phyloP scores from a whole-genome alignment of 2,797 vertebrate genomes.

The Acestrorhynchus altus region DNA sequence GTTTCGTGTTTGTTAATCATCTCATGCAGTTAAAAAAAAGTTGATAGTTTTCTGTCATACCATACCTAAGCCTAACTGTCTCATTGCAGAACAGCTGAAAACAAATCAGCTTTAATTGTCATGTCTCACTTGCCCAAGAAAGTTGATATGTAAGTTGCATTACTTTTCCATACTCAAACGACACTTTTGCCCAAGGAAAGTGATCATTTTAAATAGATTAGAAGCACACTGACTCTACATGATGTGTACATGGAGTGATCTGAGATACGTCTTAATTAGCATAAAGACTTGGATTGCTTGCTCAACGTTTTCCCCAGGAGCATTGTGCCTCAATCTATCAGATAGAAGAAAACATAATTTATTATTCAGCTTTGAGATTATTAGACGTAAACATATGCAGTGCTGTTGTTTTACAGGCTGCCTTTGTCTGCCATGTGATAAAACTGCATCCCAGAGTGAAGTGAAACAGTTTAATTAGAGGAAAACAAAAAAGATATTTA shows the following conservation, averaged over 20 bases:
- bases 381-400: conserved; percentile 47
- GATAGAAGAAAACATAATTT: conserved; percentile 40
- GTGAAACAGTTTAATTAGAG: conserved; percentile 51
- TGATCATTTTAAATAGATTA: not conserved
- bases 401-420: conserved; percentile 32
- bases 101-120: not conserved
- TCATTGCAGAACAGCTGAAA: not conserved
- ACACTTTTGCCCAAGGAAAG: not conserved
- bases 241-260: conserved; percentile 19
- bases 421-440: conserved; percentile 47
- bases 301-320: conserved; percentile 19
- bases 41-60: no score
- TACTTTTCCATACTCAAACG: not conserved
- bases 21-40: no score
- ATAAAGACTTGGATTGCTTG: not conserved
- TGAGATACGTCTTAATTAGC: conserved; percentile 34
- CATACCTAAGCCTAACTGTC: not conserved
- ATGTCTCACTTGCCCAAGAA: not conserved
- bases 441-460: conserved; percentile 24
- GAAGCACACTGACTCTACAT: not conserved
- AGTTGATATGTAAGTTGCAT: not conserved
- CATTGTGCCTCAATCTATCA: conserved; percentile 20
- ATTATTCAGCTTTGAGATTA: conserved; percentile 53
- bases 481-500: conserved; percentile 31
- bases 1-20: no score